Conservation (phyloP, 37 sponge, comb jelly and placozoan species). For the Aplysina aerophoba region DNA sequence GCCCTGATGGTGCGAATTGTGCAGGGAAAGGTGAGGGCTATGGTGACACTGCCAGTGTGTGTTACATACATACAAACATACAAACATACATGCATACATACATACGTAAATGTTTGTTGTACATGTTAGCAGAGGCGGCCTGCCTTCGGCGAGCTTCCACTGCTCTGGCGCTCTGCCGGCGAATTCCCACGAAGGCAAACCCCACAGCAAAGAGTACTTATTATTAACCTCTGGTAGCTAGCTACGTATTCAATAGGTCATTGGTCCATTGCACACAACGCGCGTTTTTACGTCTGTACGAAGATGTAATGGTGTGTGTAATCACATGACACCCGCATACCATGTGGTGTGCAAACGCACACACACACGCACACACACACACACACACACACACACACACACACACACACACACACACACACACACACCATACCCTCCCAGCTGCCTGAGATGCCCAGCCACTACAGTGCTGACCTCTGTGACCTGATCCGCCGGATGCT, state of each 20-base stretch:
- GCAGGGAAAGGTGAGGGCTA: conserved; percentile 68
- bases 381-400: conserved; percentile 35
- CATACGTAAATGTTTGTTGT: conserved; percentile 5
- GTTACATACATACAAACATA: background rate
- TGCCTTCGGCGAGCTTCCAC: no score
- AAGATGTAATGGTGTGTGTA: no score
- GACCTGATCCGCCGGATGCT: conserved; percentile 72
- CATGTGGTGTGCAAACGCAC: background rate
- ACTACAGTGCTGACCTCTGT: conserved; percentile 73
- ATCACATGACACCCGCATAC: background rate
- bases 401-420: conserved; percentile 36
- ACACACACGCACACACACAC: conserved; percentile 24
- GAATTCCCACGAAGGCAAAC: no score
- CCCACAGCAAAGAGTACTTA: no score
- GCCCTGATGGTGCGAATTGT: conserved; percentile 85
- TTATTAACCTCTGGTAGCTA: no score
- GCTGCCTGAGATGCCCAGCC: conserved; percentile 57
- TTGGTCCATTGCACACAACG: no score
- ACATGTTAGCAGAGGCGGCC: no score
- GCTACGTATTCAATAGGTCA: no score
- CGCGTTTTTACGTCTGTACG: no score
- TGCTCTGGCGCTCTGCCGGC: no score
- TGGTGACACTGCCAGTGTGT: no score
- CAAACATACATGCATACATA: conserved; percentile 20
- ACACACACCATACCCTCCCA: conserved; percentile 4